phyloP scores from a whole-genome alignment of 2,113 vertebrate genomes.

The Euleptes europaea region DNA sequence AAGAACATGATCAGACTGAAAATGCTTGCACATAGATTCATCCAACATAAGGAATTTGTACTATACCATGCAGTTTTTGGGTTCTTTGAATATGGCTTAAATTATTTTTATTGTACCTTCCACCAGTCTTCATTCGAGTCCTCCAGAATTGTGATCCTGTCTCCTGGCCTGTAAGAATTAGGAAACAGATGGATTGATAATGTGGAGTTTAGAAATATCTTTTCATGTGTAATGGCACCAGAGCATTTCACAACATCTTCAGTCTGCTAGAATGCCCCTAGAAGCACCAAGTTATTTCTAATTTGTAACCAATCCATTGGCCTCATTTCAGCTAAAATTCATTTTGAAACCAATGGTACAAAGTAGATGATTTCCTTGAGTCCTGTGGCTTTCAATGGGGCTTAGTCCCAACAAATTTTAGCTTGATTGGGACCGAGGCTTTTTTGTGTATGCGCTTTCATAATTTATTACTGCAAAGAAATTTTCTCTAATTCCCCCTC shows the following conservation, averaged over 20 bases:
- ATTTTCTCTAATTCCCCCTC: neutral
- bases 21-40: neutral
- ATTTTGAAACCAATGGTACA: neutral
- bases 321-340: neutral
- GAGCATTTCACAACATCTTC: neutral
- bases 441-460: neutral
- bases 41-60: neutral
- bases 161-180: constrained; percentile 87
- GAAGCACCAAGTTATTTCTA: neutral
- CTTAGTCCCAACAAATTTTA: neutral
- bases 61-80: neutral
- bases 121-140: constrained; percentile 97
- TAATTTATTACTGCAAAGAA: neutral
- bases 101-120: constrained; percentile 80
- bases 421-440: neutral
- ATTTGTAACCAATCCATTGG: neutral
- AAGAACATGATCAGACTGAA: neutral
- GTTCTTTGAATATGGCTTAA: neutral
- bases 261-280: neutral
- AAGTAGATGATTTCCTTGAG: neutral
- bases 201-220: neutral
- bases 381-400: neutral
- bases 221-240: neutral
- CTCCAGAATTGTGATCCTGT: constrained; percentile 90
- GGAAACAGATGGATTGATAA: constrained; percentile 15